Evolutionary conservation across 1,140 invertebrate genomes (phyloP), one percentile per base, ranked within the genome.

Genomic region (Platyscapa corneri): DNA sequence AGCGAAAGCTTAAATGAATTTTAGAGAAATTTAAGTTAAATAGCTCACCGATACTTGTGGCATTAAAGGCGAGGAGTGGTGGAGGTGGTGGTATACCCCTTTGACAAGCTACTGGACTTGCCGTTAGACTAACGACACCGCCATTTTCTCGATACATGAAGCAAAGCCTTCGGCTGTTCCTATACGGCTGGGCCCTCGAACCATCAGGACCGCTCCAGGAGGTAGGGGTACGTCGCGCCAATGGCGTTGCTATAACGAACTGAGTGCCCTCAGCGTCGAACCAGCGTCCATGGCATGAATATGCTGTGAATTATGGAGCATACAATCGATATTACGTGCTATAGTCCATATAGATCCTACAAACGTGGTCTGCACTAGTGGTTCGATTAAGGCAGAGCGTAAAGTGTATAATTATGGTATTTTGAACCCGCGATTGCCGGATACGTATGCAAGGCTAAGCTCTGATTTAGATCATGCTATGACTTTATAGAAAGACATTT

Each of bases 211-310:
- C 92, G 84, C 85, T 90, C 93, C 93, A 93, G 37, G 90, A 82
- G 27, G 89, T 81, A 53, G 89, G 89, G 88, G 89, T 90, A 56
- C 91, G 94, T 20, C 86, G 94, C 84, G 95, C 95, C 80, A 96
- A 91, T 37, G 96, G 96, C 67, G 96, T 96, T 46, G 96, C 96
- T 87, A 97, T 96, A 87, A 97, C 94, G 91, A 95, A 97, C 87
- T 96, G 95, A 16, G 95, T 95, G 49, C 94, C 94, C 88, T 96
- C 96, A 67, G 94, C 93, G 87, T 95, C 94, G 89, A 94, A 93
- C 97, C 97, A 97, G 86, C 95, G 95, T 86, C 97, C 97, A 90
- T 97, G 96, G 93, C 97, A 98, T 3, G 96, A 96, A 92, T 97
- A 98, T 88, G 96, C 97, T 97, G 93, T 14, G 94, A 92, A 30